phyloP scores from a whole-genome alignment of 2,888 invertebrate genomes.

The Cylloceria caligata region DNA sequence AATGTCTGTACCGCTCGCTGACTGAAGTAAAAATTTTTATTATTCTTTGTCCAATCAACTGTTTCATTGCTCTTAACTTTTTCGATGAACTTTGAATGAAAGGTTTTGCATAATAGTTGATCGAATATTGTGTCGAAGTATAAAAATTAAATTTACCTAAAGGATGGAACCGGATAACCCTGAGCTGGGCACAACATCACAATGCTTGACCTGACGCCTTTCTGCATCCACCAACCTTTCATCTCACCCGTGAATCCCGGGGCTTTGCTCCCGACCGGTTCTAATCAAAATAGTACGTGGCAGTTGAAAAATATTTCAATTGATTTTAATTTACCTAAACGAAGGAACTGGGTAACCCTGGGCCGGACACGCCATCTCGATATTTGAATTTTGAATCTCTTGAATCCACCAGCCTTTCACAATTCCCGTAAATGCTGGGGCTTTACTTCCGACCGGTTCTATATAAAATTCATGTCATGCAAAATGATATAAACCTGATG shows the following conservation, averaged over 20 bases:
- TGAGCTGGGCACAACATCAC: conserved; percentile 88
- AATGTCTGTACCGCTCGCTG: too few species aligned
- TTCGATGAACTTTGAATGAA: too few species aligned
- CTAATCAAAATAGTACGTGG: conserved; percentile 82
- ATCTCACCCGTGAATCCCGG: conserved; percentile 85
- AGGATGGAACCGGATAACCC: conserved; percentile 89
- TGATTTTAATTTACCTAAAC: conserved; percentile 86
- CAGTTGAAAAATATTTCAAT: conserved; percentile 83
- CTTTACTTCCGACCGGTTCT: conserved; percentile 87
- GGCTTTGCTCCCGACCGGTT: conserved; percentile 87
- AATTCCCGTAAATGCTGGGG: conserved; percentile 87
- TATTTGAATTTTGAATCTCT: conserved; percentile 79
- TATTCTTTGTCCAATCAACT: too few species aligned
- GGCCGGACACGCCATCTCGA: conserved; percentile 89
- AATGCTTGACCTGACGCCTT: conserved; percentile 82
- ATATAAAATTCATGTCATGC: conserved; percentile 63
- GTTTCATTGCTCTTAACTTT: too few species aligned
- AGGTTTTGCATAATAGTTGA: too few species aligned
- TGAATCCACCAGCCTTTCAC: conserved; percentile 85
- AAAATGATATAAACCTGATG: background rate
- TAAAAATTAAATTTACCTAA: conserved; percentile 86
- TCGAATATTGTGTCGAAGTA: too few species aligned
- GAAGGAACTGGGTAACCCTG: conserved; percentile 87
- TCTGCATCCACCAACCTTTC: conserved; percentile 73
- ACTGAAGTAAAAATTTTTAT: too few species aligned